Evolutionary conservation across 2,113 vertebrate genomes (phyloP), one percentile per base, ranked within the genome.

Genomic region (Plecturocebus donacophilus): DNA sequence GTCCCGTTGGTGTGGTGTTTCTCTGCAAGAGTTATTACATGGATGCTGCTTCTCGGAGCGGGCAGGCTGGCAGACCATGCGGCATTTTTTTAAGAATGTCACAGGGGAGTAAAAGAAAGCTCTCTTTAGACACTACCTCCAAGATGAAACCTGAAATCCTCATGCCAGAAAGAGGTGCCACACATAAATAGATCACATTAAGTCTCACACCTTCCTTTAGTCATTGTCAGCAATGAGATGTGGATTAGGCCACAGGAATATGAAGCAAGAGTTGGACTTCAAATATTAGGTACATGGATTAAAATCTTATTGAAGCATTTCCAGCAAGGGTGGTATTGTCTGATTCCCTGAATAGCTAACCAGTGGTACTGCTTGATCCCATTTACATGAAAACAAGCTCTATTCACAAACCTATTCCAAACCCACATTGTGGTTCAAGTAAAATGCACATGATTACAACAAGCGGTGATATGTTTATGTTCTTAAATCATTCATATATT

Each of bases 341-440:
- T 98, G 97, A 96, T 97, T 98, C 96, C 90, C 95, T 99, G 98
- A 98, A 98, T 98, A 98, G 96, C 98, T 97, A 98, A 98, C 98
- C 98, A 98, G 97, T 98, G 90, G 98, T 98, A 97, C 97, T 96
- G 97, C 97, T 98, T 98, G 97, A 98, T 98, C 97, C 98, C 98
- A 99, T 99, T 99, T 99, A 98, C 98, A 98, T 98, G 98, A 98
- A 99, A 99, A 99, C 98, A 98, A 98, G 96, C 97, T 98, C 98
- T 98, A 98, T 99, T 99, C 98, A 99, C 98, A 98, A 97, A 97
- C 97, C 96, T 98, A 95, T 98, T 98, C 97, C 97, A 98, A 98
- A 98, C 97, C 98, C 97, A 98, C 98, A 98, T 96, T 98, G 97
- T 98, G 97, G 92, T 98, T 98, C 98, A 97, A 98, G 97, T 96